These are phyloP conservation scores for Hydraecia micacea DNA, from an alignment of 2,888 invertebrate species.

Conservation along the genomic window DNA sequence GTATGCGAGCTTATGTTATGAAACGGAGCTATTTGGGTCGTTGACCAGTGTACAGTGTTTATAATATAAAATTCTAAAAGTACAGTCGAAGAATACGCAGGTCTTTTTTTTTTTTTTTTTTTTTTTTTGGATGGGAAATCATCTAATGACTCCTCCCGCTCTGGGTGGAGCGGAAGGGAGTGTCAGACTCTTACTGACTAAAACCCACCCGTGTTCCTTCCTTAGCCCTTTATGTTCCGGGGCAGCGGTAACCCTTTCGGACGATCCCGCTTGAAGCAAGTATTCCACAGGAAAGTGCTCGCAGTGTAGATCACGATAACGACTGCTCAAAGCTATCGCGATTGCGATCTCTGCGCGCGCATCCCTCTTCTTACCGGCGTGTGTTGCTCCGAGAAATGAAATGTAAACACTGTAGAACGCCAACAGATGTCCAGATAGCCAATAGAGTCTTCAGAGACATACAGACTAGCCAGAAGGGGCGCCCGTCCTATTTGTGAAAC, in stretches of 20 bases:
- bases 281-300: constrained; percentile 72
- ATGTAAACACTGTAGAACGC: constrained; percentile 87
- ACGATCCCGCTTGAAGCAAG: too few species aligned
- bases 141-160: too few species aligned
- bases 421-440: constrained; percentile 90
- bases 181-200: too few species aligned
- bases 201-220: too few species aligned
- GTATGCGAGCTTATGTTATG: background rate
- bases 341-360: constrained; percentile 86
- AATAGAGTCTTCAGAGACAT: constrained; percentile 80
- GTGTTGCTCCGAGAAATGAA: constrained; percentile 89
- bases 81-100: constrained; percentile 72
- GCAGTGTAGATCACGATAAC: constrained; percentile 81
- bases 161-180: too few species aligned
- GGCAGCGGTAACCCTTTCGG: too few species aligned
- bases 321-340: constrained; percentile 86
- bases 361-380: constrained; percentile 77
- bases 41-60: constrained; percentile 24
- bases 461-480: constrained; percentile 74
- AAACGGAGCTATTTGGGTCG: constrained; percentile 1
- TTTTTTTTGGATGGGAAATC: too few species aligned
- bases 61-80: constrained; percentile 63
- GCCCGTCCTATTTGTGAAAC: constrained; percentile 19
- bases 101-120: too few species aligned
- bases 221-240: too few species aligned